Percentiles rank a stretch among this genome's conserved stretches.
Conservation (phyloP, 2,113 vertebrate genomes). For the Eulemur macaco region DNA sequence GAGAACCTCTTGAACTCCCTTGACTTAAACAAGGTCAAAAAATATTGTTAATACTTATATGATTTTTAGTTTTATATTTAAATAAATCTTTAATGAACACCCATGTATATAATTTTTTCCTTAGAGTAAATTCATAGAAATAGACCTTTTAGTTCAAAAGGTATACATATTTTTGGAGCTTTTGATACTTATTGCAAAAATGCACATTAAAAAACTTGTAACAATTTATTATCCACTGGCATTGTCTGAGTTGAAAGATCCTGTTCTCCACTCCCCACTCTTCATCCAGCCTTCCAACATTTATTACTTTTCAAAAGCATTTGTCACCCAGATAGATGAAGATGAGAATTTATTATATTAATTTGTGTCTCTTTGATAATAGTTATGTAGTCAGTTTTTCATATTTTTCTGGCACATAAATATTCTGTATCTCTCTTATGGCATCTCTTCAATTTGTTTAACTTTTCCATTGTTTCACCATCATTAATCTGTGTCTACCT, state of each 20-base stretch:
- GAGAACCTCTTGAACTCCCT: not conserved
- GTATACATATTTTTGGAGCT: not conserved
- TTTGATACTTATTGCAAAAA: conserved; percentile 14
- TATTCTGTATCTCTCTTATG: not conserved
- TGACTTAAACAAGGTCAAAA: not conserved
- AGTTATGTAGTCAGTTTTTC: not conserved
- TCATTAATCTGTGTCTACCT: not conserved
- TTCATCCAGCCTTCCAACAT: not conserved
- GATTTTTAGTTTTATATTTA: conserved; percentile 24
- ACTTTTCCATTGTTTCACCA: not conserved
- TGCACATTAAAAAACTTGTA: not conserved
- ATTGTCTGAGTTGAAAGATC: not conserved
- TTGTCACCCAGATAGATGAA: not conserved
- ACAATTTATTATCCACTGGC: not conserved
- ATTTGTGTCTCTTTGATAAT: not conserved
- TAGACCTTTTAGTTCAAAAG: not conserved
- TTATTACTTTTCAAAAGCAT: conserved; percentile 11
- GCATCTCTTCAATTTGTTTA: conserved; percentile 11
- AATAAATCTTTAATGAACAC: not conserved
- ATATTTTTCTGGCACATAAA: not conserved
- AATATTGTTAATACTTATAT: not conserved
- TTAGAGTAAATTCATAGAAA: not conserved
- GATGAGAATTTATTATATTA: not conserved
- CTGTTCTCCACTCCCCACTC: not conserved
- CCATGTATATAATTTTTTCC: not conserved